Conservation (phyloP, 2,888 invertebrate genomes). For the Eristalis intricaria region DNA sequence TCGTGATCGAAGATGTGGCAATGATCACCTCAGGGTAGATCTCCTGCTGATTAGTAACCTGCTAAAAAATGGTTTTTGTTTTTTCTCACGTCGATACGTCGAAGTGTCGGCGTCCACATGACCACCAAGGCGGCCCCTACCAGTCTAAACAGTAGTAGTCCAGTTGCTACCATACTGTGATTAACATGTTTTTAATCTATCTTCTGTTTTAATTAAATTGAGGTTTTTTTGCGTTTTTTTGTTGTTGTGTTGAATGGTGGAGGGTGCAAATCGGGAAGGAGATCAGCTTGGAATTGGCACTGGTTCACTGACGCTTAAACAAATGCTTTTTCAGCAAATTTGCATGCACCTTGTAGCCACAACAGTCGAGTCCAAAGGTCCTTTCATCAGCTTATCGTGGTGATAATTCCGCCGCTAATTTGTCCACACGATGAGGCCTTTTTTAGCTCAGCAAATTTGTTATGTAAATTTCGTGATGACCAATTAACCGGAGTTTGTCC, state of each 20-base stretch:
- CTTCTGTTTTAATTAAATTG: slow-evolving; percentile 20
- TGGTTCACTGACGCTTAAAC: too few species aligned
- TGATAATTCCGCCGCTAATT: slow-evolving; percentile 14
- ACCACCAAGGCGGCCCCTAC: not conserved
- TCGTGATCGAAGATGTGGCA: not conserved
- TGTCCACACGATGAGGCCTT: not conserved
- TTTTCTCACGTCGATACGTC: not conserved
- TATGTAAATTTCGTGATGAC: slow-evolving; percentile 17
- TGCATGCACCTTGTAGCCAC: not conserved
- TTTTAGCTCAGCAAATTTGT: not conserved
- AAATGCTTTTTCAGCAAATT: too few species aligned
- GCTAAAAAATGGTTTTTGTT: not conserved
- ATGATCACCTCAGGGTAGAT: not conserved
- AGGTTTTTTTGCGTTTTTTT: not conserved
- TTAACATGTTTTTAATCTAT: slow-evolving; percentile 38
- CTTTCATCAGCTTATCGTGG: not conserved
- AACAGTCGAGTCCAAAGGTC: not conserved
- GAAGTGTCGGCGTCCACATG: not conserved
- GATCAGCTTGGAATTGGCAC: too few species aligned
- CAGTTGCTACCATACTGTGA: slow-evolving; percentile 41
- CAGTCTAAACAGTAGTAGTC: slow-evolving; percentile 47
- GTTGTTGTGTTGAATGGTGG: not conserved
- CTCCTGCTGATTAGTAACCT: not conserved
- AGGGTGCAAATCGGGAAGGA: not conserved
- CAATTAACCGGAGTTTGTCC: not conserved